A percentile compares a stretch with the other conserved stretches of the same genome.
Evolutionary conservation across 2,797 vertebrate species (phyloP).

Genomic region (Cercopithecus diana): DNA sequence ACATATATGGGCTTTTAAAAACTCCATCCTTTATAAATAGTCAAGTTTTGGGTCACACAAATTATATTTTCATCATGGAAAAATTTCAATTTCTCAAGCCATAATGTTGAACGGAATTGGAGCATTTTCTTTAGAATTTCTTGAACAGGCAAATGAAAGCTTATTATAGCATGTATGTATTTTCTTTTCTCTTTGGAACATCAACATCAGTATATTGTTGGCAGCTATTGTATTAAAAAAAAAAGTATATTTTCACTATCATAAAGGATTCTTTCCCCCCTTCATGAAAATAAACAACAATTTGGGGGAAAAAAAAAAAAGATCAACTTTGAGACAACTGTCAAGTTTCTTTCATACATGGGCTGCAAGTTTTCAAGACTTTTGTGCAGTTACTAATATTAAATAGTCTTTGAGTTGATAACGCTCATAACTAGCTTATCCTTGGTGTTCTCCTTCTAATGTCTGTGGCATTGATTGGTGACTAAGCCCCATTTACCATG

Average conservation of each 20-base stretch:
- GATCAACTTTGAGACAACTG: not conserved
- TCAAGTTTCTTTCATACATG: slow-evolving; percentile 2
- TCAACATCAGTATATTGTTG: slow-evolving; percentile 88
- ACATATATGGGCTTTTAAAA: not conserved
- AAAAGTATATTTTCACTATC: slow-evolving; percentile 91
- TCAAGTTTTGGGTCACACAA: slow-evolving; percentile 43
- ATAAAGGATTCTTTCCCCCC: slow-evolving; percentile 66
- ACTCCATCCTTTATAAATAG: slow-evolving; percentile 43
- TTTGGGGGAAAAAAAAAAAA: not conserved
- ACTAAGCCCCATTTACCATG: not conserved
- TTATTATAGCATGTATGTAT: slow-evolving; percentile 83
- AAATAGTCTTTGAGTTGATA: not conserved
- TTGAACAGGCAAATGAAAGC: slow-evolving; percentile 80
- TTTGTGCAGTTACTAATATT: not conserved
- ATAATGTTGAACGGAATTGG: slow-evolving; percentile 51
- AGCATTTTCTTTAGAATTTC: slow-evolving; percentile 70
- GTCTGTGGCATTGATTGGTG: not conserved
- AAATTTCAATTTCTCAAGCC: not conserved
- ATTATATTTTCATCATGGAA: slow-evolving; percentile 18
- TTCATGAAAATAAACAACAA: slow-evolving; percentile 55
- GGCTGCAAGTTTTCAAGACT: not conserved
- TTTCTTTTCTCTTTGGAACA: slow-evolving; percentile 85
- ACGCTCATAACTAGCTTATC: not conserved
- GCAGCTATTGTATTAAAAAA: slow-evolving; percentile 88
- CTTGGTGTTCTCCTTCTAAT: not conserved